Base-by-base conservation (phyloP, 2,888 invertebrate genomes). In the Leptopilina myrica region DNA sequence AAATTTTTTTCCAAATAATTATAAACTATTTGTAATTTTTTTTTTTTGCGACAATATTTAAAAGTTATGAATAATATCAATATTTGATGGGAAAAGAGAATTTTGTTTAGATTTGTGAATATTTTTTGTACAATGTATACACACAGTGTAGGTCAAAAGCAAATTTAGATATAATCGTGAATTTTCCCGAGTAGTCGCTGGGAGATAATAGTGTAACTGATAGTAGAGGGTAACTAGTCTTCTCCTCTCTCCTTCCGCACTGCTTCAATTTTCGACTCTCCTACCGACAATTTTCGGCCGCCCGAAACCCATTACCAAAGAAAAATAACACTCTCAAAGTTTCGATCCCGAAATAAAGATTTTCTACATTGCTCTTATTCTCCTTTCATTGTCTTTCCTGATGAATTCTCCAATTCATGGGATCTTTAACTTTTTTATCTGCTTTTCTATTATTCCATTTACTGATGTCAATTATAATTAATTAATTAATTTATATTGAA, bases 171-270 rank as follows among this genome's bases (percentile, higher is more conserved):
- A 73, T 56, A 85, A 85, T 85, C 85, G 83, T 81, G 84, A 84
- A 82, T 87, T 86, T 86, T 85, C 86, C 83, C 84, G 80, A 86
- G 85, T 85, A 86, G 87, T 86, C 86, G 85, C 84, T 84, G 62
- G 81, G 84, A 86, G 89, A 90, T 91, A 91, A 91, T 91, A 89
- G 90, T 87, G 89, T 89, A 90, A 91, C 90, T 90, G 91, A 91
- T 91, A 90, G 90, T 88, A 86, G 88, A 85, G 89, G 90, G 89
- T 89, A 89, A 89, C 89, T 88, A 83, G 84, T 83, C 87, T 87
- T 86, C 86, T 85, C 86, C 85, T 88, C 85, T 78, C 85, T 81
- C 80, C 82, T 80, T 76, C 82, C 80, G 81, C 83, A 82, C 80
- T 83, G 85, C 81, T 84, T 82, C 78, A 84, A 85, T 85, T 86